Base-by-base conservation (phyloP, 2,888 invertebrate genomes). In the Callinectes sapidus region DNA sequence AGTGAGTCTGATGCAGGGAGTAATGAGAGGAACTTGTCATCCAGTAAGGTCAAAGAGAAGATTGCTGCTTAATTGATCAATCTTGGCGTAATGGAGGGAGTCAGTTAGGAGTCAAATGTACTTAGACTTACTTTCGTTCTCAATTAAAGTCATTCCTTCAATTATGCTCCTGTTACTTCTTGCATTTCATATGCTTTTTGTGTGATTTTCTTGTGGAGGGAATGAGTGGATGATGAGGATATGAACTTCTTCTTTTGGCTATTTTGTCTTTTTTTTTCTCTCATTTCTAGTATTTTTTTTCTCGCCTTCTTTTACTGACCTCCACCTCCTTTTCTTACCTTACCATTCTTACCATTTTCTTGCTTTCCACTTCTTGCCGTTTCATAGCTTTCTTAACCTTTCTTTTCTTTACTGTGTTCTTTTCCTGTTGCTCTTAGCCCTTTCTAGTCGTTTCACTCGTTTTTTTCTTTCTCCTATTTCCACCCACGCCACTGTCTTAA, bases 41-140 rank as follows among this genome's bases (percentile, higher is more conserved):
- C 28, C 13, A 16, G 81, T 48, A 48, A 81, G 81, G 81, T 81
- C 81, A 81, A 35, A 81, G 81, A 81, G 81, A 81, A 35, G 81
- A 81, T 81, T 81, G 18, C 35, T n/a, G 81, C 16, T 28, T 81
- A 81, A 81, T 81, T 32, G 81, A 81, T 35, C 81, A 32, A 32
- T 81, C 35, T 16, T 18, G 35, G 32, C 35, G 81, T 81, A 35
- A 35, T 35, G 81, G 18, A 81, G 10, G n/a, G 71, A 32, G 81
- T 81, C 81, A n/a, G 35, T 81, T 1, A 18, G 35, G 1, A 81
- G 28, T 81, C 81, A 81, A 35, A 81, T 35, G 10, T 48, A 6
- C 48, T 48, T 48, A 48, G 2, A 39, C 48, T 48, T 48, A 32
- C 81, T 81, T 81, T 35, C 81, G 35, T 35, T 35, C 48, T 71